Percentiles rank a stretch among this genome's conserved stretches.
Conservation (phyloP, 2,113 vertebrate species). For the Bucco capensis region DNA sequence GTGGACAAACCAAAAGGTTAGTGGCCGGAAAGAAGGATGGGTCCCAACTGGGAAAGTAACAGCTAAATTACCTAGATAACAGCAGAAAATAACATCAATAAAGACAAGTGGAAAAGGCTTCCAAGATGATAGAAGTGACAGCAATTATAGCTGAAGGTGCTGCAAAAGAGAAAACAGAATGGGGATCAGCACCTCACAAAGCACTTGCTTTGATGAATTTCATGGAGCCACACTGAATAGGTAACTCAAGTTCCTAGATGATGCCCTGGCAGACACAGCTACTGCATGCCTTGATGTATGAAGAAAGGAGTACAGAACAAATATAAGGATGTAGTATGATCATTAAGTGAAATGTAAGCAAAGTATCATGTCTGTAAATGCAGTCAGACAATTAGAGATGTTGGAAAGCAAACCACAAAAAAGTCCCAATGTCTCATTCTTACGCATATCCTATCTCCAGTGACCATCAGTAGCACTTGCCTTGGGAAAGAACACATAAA, state of each 20-base stretch:
- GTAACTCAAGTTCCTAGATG: neutral
- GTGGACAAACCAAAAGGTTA: neutral
- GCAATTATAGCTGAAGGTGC: neutral
- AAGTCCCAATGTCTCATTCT: neutral
- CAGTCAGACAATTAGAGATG: neutral
- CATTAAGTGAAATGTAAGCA: neutral
- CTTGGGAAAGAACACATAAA: constrained; percentile 51
- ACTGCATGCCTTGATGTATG: neutral
- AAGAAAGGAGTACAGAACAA: neutral
- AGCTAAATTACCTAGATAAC: neutral
- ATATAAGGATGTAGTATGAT: neutral
- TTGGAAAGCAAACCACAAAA: neutral
- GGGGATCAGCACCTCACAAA: neutral
- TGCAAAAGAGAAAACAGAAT: neutral
- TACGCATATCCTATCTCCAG: constrained; percentile 16
- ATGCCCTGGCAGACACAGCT: neutral
- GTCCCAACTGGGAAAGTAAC: neutral
- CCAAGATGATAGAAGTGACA: neutral
- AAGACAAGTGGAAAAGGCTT: neutral
- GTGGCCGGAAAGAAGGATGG: neutral
- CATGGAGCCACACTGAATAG: neutral
- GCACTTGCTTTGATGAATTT: neutral
- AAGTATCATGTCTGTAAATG: neutral
- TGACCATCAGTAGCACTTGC: constrained; percentile 57
- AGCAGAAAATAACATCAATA: neutral